Evolutionary conservation across 2,888 invertebrate genomes (phyloP).

Genomic region (Tenthredo scrophulariae): DNA sequence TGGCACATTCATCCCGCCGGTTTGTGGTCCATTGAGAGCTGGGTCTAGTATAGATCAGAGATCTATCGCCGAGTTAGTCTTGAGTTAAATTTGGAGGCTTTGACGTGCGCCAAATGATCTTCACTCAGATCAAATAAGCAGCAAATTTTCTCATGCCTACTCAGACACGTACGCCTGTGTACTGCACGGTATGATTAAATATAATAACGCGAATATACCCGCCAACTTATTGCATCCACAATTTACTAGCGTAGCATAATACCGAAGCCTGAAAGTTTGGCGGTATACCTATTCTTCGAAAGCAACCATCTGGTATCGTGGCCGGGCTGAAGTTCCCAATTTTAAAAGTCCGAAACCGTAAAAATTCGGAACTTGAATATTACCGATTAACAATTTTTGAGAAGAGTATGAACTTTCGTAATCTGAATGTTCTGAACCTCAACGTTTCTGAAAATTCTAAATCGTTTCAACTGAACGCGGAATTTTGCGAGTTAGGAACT

Average conservation of each 20-base stretch:
- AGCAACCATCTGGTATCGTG: not conserved
- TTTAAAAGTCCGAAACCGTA: too few species aligned
- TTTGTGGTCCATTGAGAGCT: slow-evolving; percentile 7
- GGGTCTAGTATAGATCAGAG: not conserved
- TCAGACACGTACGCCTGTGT: not conserved
- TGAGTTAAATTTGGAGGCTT: slow-evolving; percentile 25
- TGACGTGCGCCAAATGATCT: not conserved
- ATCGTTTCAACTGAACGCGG: too few species aligned
- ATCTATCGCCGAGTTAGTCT: not conserved
- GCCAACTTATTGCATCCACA: not conserved
- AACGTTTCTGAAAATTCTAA: not conserved
- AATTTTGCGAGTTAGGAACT: too few species aligned
- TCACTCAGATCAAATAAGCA: not conserved
- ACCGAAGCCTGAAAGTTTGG: too few species aligned
- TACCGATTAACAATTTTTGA: too few species aligned
- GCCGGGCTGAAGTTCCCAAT: too few species aligned
- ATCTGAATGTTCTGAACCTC: not conserved
- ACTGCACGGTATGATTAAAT: not conserved
- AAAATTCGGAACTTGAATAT: too few species aligned
- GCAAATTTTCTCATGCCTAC: not conserved
- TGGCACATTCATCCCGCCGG: slow-evolving; percentile 6
- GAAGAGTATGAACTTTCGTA: too few species aligned
- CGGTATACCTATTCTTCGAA: too few species aligned
- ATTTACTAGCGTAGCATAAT: not conserved
- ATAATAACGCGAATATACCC: not conserved